phyloP scores from a whole-genome alignment of 2,888 invertebrate genomes.

The Linhomoeus sp. region DNA sequence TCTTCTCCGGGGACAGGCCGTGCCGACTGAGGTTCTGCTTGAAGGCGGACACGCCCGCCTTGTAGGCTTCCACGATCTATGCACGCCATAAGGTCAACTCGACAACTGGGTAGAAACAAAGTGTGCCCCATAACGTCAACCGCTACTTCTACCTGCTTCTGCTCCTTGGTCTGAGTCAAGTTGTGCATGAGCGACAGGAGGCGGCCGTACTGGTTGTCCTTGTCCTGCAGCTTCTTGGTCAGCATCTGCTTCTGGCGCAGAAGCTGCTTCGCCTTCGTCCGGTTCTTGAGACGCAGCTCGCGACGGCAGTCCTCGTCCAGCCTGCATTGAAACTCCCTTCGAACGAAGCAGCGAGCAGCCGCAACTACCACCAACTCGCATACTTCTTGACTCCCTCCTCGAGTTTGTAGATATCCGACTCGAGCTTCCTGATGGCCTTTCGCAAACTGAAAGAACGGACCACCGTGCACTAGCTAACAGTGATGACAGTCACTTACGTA shows the following conservation, averaged over 20 bases:
- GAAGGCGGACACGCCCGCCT: slow-evolving; percentile 2
- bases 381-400: not conserved
- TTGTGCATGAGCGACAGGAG: not conserved
- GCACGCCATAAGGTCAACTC: not conserved
- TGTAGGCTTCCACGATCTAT: slow-evolving; percentile 3
- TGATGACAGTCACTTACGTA: too few species aligned
- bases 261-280: not conserved
- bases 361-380: too few species aligned
- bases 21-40: not conserved
- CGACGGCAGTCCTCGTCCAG: too few species aligned
- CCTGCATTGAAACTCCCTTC: too few species aligned
- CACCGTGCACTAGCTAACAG: not conserved
- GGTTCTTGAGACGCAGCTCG: too few species aligned
- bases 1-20: not conserved
- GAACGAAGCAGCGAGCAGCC: too few species aligned
- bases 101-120: not conserved
- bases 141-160: not conserved
- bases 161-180: slow-evolving; percentile 1
- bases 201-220: not conserved
- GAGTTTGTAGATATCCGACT: not conserved
- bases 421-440: not conserved
- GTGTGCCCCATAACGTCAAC: not conserved
- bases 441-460: not conserved
- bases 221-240: not conserved
- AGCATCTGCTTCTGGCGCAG: slow-evolving; percentile 1